Conservation (phyloP, 2,888 invertebrate genomes). For the Melinaea marsaeus region DNA sequence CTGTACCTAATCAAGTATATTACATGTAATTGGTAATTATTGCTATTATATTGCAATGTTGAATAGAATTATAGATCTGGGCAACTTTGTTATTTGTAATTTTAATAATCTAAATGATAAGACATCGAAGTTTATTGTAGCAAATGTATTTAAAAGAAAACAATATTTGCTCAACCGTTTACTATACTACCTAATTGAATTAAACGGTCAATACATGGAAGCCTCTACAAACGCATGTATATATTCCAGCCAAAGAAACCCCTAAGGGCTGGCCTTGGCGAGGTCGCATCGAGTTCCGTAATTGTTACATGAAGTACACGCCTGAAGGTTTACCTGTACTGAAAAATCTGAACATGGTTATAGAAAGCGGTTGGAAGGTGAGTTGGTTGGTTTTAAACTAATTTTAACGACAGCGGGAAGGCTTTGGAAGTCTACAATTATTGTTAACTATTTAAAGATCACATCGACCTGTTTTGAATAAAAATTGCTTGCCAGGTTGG, state of each 20-base stretch:
- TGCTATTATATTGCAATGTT: no score
- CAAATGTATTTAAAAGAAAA: background rate
- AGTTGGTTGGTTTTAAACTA: constrained; percentile 13
- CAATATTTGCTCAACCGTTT: background rate
- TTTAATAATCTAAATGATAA: background rate
- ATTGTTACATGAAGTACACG: constrained; percentile 82
- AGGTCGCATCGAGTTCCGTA: constrained; percentile 80
- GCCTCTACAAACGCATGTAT: constrained; percentile 11
- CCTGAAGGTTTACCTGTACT: constrained; percentile 82
- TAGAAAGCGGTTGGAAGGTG: constrained; percentile 84
- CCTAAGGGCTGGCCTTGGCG: constrained; percentile 82
- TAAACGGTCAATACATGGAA: constrained; percentile 5
- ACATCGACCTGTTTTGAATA: constrained; percentile 7
- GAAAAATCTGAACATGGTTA: constrained; percentile 82
- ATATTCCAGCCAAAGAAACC: constrained; percentile 66
- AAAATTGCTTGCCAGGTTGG: constrained; percentile 78
- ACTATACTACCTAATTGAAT: background rate
- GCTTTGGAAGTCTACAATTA: background rate
- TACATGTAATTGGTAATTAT: no score
- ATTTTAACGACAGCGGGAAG: no score
- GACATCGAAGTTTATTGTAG: background rate
- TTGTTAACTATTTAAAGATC: no score
- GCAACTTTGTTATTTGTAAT: no score
- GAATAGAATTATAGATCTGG: no score
- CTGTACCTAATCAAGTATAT: no score